These are phyloP conservation scores for Heterodera schachtii DNA, from an alignment of 1,140 invertebrate species.

Conservation along the genomic window DNA sequence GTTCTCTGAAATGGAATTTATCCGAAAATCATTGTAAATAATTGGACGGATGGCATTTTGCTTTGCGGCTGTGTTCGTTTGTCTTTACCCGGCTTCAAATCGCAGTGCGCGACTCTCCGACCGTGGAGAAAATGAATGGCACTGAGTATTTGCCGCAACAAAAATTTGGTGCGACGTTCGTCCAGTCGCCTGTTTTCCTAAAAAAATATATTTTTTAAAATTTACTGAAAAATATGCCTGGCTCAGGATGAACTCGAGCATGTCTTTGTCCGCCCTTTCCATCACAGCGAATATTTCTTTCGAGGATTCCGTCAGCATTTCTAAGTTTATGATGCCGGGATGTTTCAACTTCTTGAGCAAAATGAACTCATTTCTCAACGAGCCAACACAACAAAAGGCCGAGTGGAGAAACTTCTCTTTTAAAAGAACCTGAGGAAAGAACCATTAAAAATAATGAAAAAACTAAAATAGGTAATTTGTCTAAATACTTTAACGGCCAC, in stretches of 20 bases:
- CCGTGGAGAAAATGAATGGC: slow-evolving; percentile 95
- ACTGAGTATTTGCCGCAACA: slow-evolving; percentile 78
- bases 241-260: slow-evolving; percentile 97
- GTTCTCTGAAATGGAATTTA: slow-evolving; percentile 50
- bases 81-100: slow-evolving; percentile 89
- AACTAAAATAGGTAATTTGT: too few relatives aligned
- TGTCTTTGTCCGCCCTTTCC: slow-evolving; percentile 79
- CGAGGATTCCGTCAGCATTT: slow-evolving; percentile 96
- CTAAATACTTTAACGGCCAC: slow-evolving; percentile 85
- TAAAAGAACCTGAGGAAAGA: slow-evolving; percentile 47
- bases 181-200: slow-evolving; percentile 45
- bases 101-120: slow-evolving; percentile 75
- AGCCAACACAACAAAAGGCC: slow-evolving; percentile 48
- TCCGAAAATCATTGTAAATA: background rate
- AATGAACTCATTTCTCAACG: slow-evolving; percentile 54
- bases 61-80: background rate
- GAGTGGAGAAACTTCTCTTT: slow-evolving; percentile 54
- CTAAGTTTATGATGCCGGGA: slow-evolving; percentile 71
- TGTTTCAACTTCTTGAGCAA: slow-evolving; percentile 58
- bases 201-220: background rate
- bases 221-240: background rate
- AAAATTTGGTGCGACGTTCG: slow-evolving; percentile 58
- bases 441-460: background rate
- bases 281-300: slow-evolving; percentile 78
- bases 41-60: background rate